Conservation (phyloP, 2,113 vertebrate genomes). For the Callospermophilus lateralis region DNA sequence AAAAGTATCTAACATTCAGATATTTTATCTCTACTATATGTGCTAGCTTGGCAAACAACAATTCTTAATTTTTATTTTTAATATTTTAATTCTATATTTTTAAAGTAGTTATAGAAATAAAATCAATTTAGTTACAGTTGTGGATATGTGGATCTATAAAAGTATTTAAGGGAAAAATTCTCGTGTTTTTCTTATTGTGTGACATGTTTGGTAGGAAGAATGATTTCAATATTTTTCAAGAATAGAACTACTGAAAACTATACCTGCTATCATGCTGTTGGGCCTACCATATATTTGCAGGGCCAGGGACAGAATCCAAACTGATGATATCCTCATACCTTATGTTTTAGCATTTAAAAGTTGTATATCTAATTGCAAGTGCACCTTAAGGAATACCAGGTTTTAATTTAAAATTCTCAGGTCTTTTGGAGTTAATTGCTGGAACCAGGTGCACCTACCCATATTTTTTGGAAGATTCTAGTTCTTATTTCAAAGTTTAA, state of each 20-base stretch:
- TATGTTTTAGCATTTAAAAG: neutral
- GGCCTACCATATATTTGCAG: neutral
- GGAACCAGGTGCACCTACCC: accelerated
- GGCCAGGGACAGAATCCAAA: neutral
- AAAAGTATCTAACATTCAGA: neutral
- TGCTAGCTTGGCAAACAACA: neutral
- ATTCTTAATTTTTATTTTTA: conserved; percentile 60
- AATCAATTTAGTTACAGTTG: conserved; percentile 22
- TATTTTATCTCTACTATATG: neutral
- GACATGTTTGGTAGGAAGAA: neutral
- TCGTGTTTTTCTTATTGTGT: neutral
- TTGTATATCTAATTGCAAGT: neutral
- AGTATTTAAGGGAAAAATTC: neutral
- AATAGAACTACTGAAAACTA: neutral
- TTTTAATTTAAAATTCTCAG: conserved; percentile 5
- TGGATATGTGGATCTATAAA: neutral
- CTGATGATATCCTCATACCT: neutral
- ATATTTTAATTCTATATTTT: neutral
- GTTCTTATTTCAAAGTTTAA: neutral
- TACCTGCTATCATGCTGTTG: neutral
- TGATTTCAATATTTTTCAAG: neutral
- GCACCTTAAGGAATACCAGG: neutral
- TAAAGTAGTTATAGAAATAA: conserved; percentile 34
- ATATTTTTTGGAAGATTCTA: neutral
- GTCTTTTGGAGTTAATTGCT: neutral